Conservation (phyloP, 2,797 vertebrate species). For the Arrhamphus sclerolepis region DNA sequence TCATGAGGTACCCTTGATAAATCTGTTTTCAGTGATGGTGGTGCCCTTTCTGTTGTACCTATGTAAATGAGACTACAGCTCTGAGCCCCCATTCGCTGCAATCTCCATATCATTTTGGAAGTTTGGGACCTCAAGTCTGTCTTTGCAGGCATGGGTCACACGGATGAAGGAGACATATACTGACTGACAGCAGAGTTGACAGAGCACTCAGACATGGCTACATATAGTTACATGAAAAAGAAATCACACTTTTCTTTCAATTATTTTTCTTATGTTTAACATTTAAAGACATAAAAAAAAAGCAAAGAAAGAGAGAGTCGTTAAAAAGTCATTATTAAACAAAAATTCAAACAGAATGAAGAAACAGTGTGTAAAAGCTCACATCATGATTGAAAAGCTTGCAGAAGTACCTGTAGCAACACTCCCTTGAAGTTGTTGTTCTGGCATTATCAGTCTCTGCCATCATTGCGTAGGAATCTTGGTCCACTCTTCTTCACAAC, state of each 20-base stretch:
- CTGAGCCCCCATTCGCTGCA: conserved; percentile 53
- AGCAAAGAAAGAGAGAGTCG: too few species aligned
- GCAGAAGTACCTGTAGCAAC: not conserved
- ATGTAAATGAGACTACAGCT: conserved; percentile 73
- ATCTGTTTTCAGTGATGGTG: conserved; percentile 68
- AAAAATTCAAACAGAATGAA: not conserved
- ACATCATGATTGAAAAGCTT: not conserved
- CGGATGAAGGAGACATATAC: conserved; percentile 25
- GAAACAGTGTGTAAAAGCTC: not conserved
- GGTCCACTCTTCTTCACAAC: not conserved
- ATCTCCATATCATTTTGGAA: conserved; percentile 74
- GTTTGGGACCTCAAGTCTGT: conserved; percentile 34
- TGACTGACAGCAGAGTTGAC: conserved; percentile 39
- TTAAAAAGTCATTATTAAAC: too few species aligned
- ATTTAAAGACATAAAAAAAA: too few species aligned
- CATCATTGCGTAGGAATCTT: not conserved
- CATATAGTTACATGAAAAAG: too few species aligned
- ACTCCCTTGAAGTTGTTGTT: too few species aligned
- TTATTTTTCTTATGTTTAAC: too few species aligned
- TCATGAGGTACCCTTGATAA: conserved; percentile 71
- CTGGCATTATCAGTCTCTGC: not conserved
- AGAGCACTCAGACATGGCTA: not conserved
- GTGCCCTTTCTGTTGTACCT: conserved; percentile 65
- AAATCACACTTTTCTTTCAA: too few species aligned
- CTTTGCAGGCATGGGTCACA: conserved; percentile 30